Percentiles rank a stretch among this genome's conserved stretches.
Evolutionary conservation across 2,888 invertebrate species (phyloP).

Genomic region (Alloscopus bannaensis): DNA sequence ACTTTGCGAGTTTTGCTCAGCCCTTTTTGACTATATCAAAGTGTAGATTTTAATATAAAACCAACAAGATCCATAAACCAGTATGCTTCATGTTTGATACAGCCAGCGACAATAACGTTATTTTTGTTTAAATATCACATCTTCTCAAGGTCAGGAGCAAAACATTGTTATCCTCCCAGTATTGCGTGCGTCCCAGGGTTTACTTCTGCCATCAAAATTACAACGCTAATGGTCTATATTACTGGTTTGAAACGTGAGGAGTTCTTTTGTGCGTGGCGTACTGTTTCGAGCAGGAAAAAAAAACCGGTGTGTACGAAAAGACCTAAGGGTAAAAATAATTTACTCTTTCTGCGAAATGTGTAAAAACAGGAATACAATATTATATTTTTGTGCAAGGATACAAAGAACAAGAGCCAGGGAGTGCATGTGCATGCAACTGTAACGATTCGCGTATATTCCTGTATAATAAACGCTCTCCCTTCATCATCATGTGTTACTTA

Average conservation of each 20-base stretch:
- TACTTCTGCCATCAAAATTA: neutral
- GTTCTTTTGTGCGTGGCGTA: neutral
- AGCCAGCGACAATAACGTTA: no score
- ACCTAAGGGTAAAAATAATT: neutral
- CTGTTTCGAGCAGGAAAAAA: neutral
- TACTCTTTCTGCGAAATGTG: neutral
- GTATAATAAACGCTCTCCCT: neutral
- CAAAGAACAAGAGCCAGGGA: constrained; percentile 12
- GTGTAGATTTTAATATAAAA: no score
- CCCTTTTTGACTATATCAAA: no score
- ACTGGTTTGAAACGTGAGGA: neutral
- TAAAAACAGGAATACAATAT: constrained; percentile 1
- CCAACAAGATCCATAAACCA: no score
- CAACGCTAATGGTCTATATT: neutral
- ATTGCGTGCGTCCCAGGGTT: neutral
- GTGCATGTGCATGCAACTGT: constrained; percentile 19
- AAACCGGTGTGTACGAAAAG: constrained; percentile 1
- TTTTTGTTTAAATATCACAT: no score
- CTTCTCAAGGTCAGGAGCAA: no score
- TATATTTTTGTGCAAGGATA: neutral
- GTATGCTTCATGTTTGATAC: no score
- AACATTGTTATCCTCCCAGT: no score
- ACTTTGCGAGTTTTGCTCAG: no score
- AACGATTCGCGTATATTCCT: constrained; percentile 4
- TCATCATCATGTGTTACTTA: constrained; percentile 2